Conservation (phyloP, 2,113 vertebrate genomes). For the Nothoprocta perdicaria region DNA sequence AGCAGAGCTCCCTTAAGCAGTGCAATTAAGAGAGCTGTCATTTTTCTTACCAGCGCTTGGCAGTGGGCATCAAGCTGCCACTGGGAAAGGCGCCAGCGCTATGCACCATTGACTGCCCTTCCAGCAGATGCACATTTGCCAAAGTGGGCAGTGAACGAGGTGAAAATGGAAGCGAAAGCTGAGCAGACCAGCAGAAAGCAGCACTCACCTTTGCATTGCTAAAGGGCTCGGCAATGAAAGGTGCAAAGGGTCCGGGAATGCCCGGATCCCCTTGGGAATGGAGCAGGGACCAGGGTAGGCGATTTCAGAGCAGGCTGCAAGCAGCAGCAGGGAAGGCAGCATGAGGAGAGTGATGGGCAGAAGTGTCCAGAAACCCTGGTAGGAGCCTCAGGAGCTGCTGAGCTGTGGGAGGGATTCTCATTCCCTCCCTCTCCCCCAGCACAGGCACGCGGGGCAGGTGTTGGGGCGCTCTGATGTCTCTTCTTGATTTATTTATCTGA, state of each 20-base stretch:
- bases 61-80: background rate
- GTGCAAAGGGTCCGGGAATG: background rate
- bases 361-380: slow-evolving; percentile 28
- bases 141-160: background rate
- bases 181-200: background rate
- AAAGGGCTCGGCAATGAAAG: background rate
- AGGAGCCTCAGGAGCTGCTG: slow-evolving; percentile 26
- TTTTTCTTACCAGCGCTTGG: slow-evolving; percentile 21
- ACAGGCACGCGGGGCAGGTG: background rate
- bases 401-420: background rate
- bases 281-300: background rate
- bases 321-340: slow-evolving; percentile 42
- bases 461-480: background rate
- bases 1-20: background rate
- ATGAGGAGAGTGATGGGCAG: slow-evolving; percentile 58
- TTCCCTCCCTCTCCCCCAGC: slow-evolving; percentile 5
- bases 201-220: background rate
- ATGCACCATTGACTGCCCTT: background rate
- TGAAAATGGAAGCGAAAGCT: slow-evolving; percentile 1
- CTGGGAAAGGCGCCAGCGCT: slow-evolving; percentile 40
- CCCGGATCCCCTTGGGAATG: background rate
- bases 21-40: slow-evolving; percentile 25
- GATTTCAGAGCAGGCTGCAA: slow-evolving; percentile 5
- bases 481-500: slow-evolving; percentile 60
- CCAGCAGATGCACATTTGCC: background rate